A percentile compares a stretch with the other conserved stretches of the same genome.
Conservation (phyloP, 2,797 vertebrate species). For the Florisuga fusca region DNA sequence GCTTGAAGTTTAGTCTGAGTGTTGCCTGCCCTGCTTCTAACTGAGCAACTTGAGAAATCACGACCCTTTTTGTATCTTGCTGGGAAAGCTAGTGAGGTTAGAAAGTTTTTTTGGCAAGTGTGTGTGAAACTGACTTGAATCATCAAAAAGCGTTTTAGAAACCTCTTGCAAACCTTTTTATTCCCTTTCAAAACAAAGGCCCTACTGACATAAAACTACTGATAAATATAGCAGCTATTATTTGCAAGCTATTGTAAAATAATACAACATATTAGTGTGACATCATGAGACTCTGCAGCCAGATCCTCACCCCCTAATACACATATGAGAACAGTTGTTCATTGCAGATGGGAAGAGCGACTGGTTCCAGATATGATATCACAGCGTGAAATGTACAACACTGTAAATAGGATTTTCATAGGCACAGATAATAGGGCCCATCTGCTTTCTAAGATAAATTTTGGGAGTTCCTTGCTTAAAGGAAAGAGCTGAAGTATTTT, state of each 20-base stretch:
- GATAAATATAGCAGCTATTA: conserved; percentile 73
- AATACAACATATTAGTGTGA: conserved; percentile 76
- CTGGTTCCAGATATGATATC: conserved; percentile 87
- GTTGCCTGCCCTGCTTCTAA: neutral
- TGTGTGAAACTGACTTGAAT: neutral
- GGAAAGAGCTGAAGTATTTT: conserved; percentile 46
- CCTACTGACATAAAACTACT: conserved; percentile 56
- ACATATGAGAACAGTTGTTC: conserved; percentile 84
- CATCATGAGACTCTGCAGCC: conserved; percentile 78
- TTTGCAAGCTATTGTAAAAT: conserved; percentile 75
- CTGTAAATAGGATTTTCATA: conserved; percentile 84
- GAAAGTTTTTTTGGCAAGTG: neutral
- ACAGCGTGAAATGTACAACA: conserved; percentile 82
- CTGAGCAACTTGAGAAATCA: neutral
- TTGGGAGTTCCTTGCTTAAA: conserved; percentile 69
- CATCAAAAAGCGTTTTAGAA: conserved; percentile 45
- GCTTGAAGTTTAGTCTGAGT: neutral
- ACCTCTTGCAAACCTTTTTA: conserved; percentile 15
- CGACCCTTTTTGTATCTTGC: neutral
- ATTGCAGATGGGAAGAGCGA: conserved; percentile 82
- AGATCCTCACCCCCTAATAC: conserved; percentile 63
- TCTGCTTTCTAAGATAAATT: conserved; percentile 80
- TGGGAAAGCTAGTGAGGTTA: neutral
- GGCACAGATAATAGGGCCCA: conserved; percentile 80
- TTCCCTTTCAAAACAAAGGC: conserved; percentile 53